A percentile compares a stretch with the other conserved stretches of the same genome.
These are phyloP conservation scores for Alloscopus bannaensis DNA, from an alignment of 2,888 invertebrate species.

Conservation along the genomic window DNA sequence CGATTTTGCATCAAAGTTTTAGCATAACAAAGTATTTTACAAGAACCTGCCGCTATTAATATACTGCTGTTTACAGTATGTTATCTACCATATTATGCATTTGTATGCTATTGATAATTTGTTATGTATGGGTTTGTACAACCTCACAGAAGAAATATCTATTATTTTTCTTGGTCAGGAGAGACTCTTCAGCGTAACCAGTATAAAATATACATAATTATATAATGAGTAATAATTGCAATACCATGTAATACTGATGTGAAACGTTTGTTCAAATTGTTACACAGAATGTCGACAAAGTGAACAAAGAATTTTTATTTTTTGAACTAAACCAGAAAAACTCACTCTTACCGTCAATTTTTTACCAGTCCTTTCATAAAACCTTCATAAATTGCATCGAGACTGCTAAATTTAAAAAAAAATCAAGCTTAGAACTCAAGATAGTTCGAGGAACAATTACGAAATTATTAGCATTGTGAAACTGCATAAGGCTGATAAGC, in stretches of 20 bases:
- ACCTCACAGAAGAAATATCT: too few relatives aligned
- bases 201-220: slow-evolving; percentile 27
- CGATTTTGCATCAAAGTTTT: slow-evolving; percentile 24
- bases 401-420: too few relatives aligned
- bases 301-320: slow-evolving; percentile 57
- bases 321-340: slow-evolving; percentile 38
- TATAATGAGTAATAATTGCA: slow-evolving; percentile 44
- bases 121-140: slow-evolving; percentile 7
- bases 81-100: slow-evolving; percentile 4
- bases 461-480: too few relatives aligned
- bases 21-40: slow-evolving; percentile 27
- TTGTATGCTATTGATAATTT: slow-evolving; percentile 6
- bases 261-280: slow-evolving; percentile 59
- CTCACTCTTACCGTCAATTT: not conserved
- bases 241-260: slow-evolving; percentile 47
- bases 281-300: slow-evolving; percentile 48
- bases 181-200: slow-evolving; percentile 12
- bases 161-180: slow-evolving; percentile 26
- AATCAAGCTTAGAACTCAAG: too few relatives aligned
- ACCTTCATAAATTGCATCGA: too few relatives aligned
- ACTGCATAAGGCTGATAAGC: too few relatives aligned
- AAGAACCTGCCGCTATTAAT: not conserved
- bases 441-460: too few relatives aligned
- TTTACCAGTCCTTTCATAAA: not conserved
- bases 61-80: slow-evolving; percentile 2